phyloP scores from a whole-genome alignment of 1,140 invertebrate genomes.

The Schlechtendalia chinensis region DNA sequence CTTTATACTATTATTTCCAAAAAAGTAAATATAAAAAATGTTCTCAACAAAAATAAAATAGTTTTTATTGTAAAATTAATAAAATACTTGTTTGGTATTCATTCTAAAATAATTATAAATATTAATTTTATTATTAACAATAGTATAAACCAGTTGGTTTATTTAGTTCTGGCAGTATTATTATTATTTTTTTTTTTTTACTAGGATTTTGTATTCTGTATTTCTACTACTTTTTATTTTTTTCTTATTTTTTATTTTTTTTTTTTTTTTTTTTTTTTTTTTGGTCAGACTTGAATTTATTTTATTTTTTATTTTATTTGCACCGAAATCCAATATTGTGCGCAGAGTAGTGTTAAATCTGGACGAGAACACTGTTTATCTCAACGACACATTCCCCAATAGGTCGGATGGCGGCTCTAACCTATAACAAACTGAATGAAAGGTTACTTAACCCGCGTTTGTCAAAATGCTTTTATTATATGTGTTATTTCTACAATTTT shows the following conservation, averaged over 20 bases:
- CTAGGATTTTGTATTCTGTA: too few species aligned
- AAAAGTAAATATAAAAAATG: too few species aligned
- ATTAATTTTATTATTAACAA: too few species aligned
- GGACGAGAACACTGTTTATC: constrained; percentile 2
- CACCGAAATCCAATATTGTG: constrained; percentile 14
- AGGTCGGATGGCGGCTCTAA: not conserved
- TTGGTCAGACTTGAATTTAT: not conserved
- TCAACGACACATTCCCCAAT: constrained; percentile 5
- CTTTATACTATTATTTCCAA: too few species aligned
- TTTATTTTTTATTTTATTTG: constrained; percentile 9
- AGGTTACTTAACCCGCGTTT: not conserved
- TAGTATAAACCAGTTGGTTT: too few species aligned
- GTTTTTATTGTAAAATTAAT: too few species aligned
- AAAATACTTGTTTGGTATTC: too few species aligned
- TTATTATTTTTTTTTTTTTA: too few species aligned
- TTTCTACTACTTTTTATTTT: not conserved
- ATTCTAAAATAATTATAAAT: too few species aligned
- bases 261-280: constrained; percentile 15
- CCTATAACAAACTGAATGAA: constrained; percentile 7
- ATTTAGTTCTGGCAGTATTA: too few species aligned
- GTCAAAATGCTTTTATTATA: not conserved
- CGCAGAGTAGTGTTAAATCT: constrained; percentile 4
- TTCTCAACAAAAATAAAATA: too few species aligned
- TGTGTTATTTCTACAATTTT: not conserved
- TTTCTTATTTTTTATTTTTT: not conserved